phyloP scores from a whole-genome alignment of 2,888 invertebrate species.

The Cancer borealis region DNA sequence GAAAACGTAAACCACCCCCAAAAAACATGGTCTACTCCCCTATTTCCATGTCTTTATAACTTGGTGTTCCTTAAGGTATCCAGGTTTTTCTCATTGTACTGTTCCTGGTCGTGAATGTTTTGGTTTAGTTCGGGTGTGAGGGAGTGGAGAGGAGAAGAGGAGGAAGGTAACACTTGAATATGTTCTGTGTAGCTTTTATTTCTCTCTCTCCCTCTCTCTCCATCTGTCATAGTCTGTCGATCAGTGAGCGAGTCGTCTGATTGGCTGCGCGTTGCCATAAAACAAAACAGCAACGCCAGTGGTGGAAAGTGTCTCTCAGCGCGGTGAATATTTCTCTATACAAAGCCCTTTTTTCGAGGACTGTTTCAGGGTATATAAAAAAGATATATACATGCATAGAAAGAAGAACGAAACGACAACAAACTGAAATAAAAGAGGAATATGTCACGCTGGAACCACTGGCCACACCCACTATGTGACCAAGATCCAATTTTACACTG shows the following conservation, averaged over 20 bases:
- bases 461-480: constrained; percentile 2
- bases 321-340: not conserved
- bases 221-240: not conserved
- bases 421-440: not conserved
- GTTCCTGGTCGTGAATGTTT: not conserved
- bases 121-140: too few relatives aligned
- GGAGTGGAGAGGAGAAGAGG: too few relatives aligned
- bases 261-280: not conserved
- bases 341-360: not conserved
- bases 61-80: too few relatives aligned
- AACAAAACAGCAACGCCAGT: not conserved
- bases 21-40: not conserved
- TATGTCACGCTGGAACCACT: constrained; percentile 21
- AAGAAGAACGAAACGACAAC: not conserved
- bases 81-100: not conserved
- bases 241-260: not conserved
- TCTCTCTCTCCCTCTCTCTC: not conserved
- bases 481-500: constrained; percentile 3
- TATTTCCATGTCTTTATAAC: not conserved
- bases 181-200: not conserved
- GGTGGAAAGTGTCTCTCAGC: not conserved
- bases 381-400: not conserved
- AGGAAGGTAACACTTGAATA: too few relatives aligned
- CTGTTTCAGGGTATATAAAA: not conserved
- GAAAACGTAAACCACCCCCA: too few relatives aligned